Percentiles rank a stretch among this genome's conserved stretches.
phyloP scores from a whole-genome alignment of 2,797 vertebrate genomes.

The Alcedo quadribrachys region DNA sequence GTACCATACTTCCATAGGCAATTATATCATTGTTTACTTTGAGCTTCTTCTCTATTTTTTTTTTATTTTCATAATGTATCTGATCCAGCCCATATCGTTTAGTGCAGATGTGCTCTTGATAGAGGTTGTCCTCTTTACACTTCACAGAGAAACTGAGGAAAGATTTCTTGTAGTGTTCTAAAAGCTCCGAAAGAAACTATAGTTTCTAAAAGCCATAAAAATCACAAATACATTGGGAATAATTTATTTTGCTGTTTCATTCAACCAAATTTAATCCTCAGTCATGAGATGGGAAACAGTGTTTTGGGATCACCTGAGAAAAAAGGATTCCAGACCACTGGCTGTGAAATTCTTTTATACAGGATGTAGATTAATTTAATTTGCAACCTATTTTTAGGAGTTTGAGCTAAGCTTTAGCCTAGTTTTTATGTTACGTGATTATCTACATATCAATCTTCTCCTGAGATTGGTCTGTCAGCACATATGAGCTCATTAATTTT shows the following conservation, averaged over 20 bases:
- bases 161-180: neutral
- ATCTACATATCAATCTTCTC: neutral
- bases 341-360: conserved; percentile 1
- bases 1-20: neutral
- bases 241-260: neutral
- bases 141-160: neutral
- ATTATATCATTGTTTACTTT: neutral
- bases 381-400: neutral
- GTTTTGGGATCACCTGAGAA: neutral
- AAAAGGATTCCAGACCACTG: neutral
- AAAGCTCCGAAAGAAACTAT: neutral
- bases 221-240: neutral
- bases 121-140: neutral
- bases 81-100: neutral
- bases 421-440: neutral
- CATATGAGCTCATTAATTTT: neutral
- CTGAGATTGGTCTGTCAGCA: neutral
- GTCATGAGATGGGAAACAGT: neutral
- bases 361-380: neutral
- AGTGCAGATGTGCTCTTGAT: neutral
- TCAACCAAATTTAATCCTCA: neutral
- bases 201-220: neutral
- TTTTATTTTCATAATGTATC: neutral
- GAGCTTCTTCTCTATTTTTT: neutral
- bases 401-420: neutral